These are phyloP conservation scores for Zonitis immaculata DNA, from an alignment of 2,888 invertebrate genomes.

Conservation along the genomic window DNA sequence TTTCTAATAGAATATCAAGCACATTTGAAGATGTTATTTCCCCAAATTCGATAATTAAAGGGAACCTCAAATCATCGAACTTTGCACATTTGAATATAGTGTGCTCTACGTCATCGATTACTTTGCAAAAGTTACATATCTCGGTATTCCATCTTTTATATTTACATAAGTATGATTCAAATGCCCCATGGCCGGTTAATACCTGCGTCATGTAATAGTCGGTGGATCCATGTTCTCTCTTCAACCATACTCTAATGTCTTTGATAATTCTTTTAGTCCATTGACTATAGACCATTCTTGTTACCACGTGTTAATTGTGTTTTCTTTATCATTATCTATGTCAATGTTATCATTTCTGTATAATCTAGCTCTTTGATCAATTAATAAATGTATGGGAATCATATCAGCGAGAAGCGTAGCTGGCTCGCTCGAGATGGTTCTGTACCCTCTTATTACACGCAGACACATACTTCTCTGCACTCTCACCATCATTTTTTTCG, in stretches of 20 bases:
- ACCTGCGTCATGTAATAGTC: constrained; percentile 3
- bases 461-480: constrained; percentile 9
- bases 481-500: neutral
- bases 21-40: neutral
- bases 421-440: constrained; percentile 14
- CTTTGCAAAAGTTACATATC: neutral
- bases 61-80: no score
- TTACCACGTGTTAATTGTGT: neutral
- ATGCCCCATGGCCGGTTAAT: constrained; percentile 10
- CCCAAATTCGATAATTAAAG: no score
- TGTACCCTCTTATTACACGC: constrained; percentile 3
- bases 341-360: neutral
- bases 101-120: neutral
- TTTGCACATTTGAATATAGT: constrained; percentile 1
- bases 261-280: neutral
- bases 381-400: constrained; percentile 11
- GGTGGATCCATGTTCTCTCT: neutral
- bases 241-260: neutral
- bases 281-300: neutral
- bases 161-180: constrained; percentile 3
- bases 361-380: no score
- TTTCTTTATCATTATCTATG: no score
- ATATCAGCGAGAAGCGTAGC: constrained; percentile 7
- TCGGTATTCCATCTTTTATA: neutral
- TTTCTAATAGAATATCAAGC: no score